Evolutionary conservation across 1,140 invertebrate species (phyloP).

Genomic region (Drosophila mojavensis): DNA sequence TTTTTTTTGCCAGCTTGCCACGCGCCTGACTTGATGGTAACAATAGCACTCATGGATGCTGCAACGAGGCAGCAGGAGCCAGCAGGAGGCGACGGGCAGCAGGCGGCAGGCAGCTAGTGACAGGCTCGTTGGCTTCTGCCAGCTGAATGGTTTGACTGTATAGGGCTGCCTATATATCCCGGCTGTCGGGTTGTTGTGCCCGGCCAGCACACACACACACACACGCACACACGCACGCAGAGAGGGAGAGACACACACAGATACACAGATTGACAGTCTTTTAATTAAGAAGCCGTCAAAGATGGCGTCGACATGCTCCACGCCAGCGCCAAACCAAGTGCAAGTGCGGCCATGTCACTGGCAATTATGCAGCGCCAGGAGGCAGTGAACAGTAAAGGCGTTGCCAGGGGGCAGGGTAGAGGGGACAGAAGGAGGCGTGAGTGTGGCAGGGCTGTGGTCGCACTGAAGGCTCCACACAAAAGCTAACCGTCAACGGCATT

Average conservation of each 20-base stretch:
- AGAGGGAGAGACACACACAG: slow-evolving; percentile 17
- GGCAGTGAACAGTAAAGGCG: not conserved
- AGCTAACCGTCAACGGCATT: slow-evolving; percentile 26
- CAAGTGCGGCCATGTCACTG: slow-evolving; percentile 68
- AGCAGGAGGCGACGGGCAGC: slow-evolving; percentile 7
- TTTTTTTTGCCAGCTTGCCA: slow-evolving; percentile 39
- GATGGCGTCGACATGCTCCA: slow-evolving; percentile 66
- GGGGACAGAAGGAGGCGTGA: not conserved
- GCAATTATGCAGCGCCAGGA: slow-evolving; percentile 67
- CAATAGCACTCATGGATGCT: slow-evolving; percentile 66
- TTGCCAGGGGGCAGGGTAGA: not conserved
- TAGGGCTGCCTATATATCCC: slow-evolving; percentile 20
- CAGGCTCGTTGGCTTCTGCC: slow-evolving; percentile 30
- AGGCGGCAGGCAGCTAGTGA: slow-evolving; percentile 20
- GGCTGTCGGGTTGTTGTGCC: slow-evolving; percentile 11
- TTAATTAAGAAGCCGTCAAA: slow-evolving; percentile 82
- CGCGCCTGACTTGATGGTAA: slow-evolving; percentile 77
- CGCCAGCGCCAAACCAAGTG: slow-evolving; percentile 24
- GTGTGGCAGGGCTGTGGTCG: not conserved
- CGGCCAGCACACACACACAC: slow-evolving; percentile 42
- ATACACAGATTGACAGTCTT: slow-evolving; percentile 78
- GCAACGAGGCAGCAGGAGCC: slow-evolving; percentile 7
- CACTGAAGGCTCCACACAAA: slow-evolving; percentile 8
- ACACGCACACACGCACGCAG: not conserved
- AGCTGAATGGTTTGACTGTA: slow-evolving; percentile 1